Evolutionary conservation across 2,113 vertebrate genomes (phyloP), one percentile per base, ranked within the genome.

Genomic region (Electrona antarctica): DNA sequence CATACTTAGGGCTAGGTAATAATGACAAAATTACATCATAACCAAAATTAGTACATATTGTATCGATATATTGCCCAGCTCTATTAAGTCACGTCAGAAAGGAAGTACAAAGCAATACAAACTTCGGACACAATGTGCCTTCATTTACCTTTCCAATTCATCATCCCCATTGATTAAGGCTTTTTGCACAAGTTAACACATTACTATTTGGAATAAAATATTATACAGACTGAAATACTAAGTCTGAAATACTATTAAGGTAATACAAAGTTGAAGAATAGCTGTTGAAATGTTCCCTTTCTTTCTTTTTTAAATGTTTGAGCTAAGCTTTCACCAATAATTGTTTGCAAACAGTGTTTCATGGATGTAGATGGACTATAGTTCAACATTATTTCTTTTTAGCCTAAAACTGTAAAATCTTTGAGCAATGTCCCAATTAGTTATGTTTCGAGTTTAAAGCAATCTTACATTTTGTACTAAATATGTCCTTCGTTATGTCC

Each of bases 381-480:
- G 33, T 41, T 41, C 33, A 41, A 41, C 33, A 41, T 41, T 41
- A 41, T 41, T 41, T 41, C 33, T 41, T 41, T 41, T 41, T 41
- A 41, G 33, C 33, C 33, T 41, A 41, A 41, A 41, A 41, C 33
- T 41, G 33, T 41, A 41, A 41, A 41, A 41, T 41, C 33, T 41
- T 60, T 70, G 54, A 70, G 55, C 75, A 64, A 50, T 33, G 29
- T 33, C 29, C 29, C 29, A 41, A 41, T 41, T 41, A 41, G 33
- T 41, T 41, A 41, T 41, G 33, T 41, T 41, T 41, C 0, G 33
- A 41, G 33, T 41, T 41, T 3, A 41, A 41, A 41, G 5, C 33
- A 1, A 41, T 60, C 9, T 54, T 71, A 8, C 7, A 71, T 62
- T 69, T 41, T 73, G 82, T 85, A 74, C 79, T 81, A 81, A 80